Evolutionary conservation across 2,888 invertebrate species (phyloP), one percentile per base, ranked within the genome.

Genomic region (Heliconius aoede): DNA sequence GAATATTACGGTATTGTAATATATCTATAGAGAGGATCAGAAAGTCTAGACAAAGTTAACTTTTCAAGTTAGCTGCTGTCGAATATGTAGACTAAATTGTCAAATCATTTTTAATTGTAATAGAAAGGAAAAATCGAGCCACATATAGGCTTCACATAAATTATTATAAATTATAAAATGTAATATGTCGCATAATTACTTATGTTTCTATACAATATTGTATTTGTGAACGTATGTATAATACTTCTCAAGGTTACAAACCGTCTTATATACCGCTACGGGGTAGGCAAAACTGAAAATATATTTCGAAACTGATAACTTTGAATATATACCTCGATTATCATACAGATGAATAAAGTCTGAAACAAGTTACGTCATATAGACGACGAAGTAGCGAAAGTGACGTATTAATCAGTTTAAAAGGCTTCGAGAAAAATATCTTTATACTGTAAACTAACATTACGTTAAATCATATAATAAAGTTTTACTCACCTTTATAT

Each of bases 401-500:
- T 72, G 74, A 74, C 73, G 76, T 76, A 78, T 46, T 65, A 72
- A n/a, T 32, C 30, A 58, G 36, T 60, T 67, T 67, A 58, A 18
- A 28, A 67, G 67, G 72, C 58, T 28, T n/a, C n/a, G 28, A 24
- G 40, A 15, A 58, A 60, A 30, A n/a, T 7, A 72, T 55, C 61
- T 67, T 78, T 7, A 60, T 72, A 55, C 67, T 18, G 11, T 36
- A 58, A 11, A 21, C 51, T 21, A 7, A 51, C 21, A 28, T 18
- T 51, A 68, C 30, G n/a, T n/a, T 13, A 46, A 46, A 28, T 9
- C 2, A 40, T 28, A 46, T 28, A 58, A 69, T 73, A 79, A 77
- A 21, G 32, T 62, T 65, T 30, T 72, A 79, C 86, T 89, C 85
- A 91, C 91, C 89, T 89, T 87, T 87, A 84, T 76, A 82, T 86